Conservation (phyloP, 1,140 invertebrate genomes). For the Heliconius hermathena region DNA sequence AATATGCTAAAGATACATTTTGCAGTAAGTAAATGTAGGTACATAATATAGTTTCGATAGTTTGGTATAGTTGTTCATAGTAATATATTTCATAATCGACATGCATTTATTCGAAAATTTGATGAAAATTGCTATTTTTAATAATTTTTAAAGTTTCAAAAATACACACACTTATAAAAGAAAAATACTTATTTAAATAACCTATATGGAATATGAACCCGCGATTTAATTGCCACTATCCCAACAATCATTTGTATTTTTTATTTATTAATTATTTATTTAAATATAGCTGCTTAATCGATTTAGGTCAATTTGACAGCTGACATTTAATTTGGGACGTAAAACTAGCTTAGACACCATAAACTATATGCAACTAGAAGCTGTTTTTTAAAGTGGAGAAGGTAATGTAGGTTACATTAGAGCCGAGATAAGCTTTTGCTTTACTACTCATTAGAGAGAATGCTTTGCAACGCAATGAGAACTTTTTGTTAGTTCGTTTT, state of each 20-base stretch:
- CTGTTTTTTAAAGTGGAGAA: constrained; percentile 21
- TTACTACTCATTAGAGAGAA: constrained; percentile 35
- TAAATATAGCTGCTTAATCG: no score
- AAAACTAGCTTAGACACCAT: constrained; percentile 1
- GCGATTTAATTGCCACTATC: no score
- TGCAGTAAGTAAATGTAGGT: not conserved
- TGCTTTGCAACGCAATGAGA: constrained; percentile 20
- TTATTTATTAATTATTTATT: not conserved
- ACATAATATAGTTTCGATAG: not conserved
- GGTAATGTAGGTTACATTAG: constrained; percentile 30
- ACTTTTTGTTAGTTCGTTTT: constrained; percentile 24
- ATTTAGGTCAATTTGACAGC: not conserved
- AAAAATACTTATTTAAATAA: no score
- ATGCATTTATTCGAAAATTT: no score
- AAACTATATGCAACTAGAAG: not conserved
- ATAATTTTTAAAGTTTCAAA: no score
- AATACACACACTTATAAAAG: no score
- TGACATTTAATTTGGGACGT: not conserved
- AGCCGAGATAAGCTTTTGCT: constrained; percentile 26
- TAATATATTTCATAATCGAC: no score
- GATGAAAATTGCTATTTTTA: no score
- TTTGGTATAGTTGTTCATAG: no score
- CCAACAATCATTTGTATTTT: not conserved
- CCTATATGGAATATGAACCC: no score
- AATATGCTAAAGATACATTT: not conserved